Evolutionary conservation across 92 coral and sea anemone genomes (phyloP).

Genomic region (Blastomussa wellsi): DNA sequence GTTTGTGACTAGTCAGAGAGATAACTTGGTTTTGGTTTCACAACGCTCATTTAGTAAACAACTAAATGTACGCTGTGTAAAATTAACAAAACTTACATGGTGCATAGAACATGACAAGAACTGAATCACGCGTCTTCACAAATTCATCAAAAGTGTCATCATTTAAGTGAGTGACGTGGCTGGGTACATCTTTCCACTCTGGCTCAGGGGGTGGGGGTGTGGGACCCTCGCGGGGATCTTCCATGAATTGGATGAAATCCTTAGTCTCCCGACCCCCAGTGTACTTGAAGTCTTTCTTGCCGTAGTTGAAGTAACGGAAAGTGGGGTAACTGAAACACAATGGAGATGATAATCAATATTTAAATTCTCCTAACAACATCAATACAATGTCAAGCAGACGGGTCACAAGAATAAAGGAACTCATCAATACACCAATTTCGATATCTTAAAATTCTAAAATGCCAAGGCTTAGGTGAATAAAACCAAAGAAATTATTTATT

Average conservation of each 20-base stretch:
- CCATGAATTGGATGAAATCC: slow-evolving; percentile 93
- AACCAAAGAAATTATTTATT: too few relatives aligned
- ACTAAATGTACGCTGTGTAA: too few relatives aligned
- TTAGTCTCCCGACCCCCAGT: slow-evolving; percentile 85
- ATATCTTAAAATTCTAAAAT: too few relatives aligned
- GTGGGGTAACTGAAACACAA: slow-evolving; percentile 80
- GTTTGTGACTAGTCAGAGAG: too few relatives aligned
- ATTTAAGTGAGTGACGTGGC: slow-evolving; percentile 83
- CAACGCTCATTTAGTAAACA: too few relatives aligned
- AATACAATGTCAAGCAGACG: background rate
- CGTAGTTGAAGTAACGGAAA: slow-evolving; percentile 89
- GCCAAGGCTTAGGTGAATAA: too few relatives aligned
- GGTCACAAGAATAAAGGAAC: background rate
- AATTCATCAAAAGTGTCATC: slow-evolving; percentile 80
- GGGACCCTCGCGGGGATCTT: slow-evolving; percentile 91
- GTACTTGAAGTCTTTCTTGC: slow-evolving; percentile 94
- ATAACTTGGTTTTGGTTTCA: too few relatives aligned
- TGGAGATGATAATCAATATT: background rate
- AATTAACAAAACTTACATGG: slow-evolving; percentile 82
- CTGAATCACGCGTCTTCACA: slow-evolving; percentile 76
- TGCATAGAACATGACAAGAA: slow-evolving; percentile 98
- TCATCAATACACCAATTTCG: too few relatives aligned
- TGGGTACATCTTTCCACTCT: slow-evolving; percentile 88
- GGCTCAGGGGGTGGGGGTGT: slow-evolving; percentile 94
- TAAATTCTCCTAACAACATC: background rate